A percentile compares a stretch with the other conserved stretches of the same genome.
phyloP scores from a whole-genome alignment of 2,888 invertebrate genomes.

The Sesia bembeciformis region DNA sequence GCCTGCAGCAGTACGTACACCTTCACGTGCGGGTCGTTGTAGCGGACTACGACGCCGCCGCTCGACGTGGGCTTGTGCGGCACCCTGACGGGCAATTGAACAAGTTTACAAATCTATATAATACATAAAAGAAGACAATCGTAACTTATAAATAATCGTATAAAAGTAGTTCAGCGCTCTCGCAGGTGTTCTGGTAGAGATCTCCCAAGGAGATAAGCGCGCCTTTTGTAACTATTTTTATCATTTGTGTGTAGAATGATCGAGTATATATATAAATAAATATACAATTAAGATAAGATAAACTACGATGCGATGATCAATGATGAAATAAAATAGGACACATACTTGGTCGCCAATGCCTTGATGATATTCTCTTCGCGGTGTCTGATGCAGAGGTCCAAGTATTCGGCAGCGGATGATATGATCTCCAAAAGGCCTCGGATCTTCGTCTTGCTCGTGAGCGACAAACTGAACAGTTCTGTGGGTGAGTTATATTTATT shows the following conservation, averaged over 20 bases:
- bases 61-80: constrained; percentile 78
- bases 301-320: too few species aligned
- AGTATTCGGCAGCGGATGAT: constrained; percentile 97
- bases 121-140: too few species aligned
- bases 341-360: constrained; percentile 79
- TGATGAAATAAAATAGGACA: constrained; percentile 3
- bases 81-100: constrained; percentile 59
- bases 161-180: too few species aligned
- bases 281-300: too few species aligned
- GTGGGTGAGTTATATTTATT: constrained; percentile 8
- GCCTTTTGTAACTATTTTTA: too few species aligned
- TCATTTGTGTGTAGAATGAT: too few species aligned
- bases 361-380: constrained; percentile 92
- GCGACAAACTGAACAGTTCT: constrained; percentile 97
- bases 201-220: too few species aligned
- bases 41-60: constrained; percentile 78
- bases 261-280: too few species aligned
- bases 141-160: too few species aligned
- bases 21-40: constrained; percentile 97
- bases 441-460: constrained; percentile 98
- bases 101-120: too few species aligned
- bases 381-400: constrained; percentile 94
- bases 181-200: too few species aligned
- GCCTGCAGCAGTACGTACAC: constrained; percentile 96
- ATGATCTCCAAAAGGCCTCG: constrained; percentile 98